A percentile compares a stretch with the other conserved stretches of the same genome.
Conservation (phyloP, 2,113 vertebrate genomes). For the Myrmophylax atrothorax region DNA sequence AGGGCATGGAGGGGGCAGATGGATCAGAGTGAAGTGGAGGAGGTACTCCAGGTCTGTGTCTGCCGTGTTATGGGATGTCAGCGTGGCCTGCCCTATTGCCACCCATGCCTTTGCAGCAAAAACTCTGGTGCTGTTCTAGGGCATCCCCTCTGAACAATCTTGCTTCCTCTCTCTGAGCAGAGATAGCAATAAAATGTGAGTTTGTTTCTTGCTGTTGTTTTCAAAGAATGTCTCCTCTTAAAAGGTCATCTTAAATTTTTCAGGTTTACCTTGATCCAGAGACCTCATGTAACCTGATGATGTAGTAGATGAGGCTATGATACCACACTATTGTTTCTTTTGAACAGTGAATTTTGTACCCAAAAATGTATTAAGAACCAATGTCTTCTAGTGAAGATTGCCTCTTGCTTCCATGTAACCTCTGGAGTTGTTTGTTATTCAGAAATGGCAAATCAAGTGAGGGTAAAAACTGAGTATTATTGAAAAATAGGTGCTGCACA, state of each 20-base stretch:
- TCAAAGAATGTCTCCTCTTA: not conserved
- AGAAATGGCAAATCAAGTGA: not conserved
- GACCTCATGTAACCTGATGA: not conserved
- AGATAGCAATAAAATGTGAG: conserved; percentile 38
- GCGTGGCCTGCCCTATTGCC: conserved; percentile 19
- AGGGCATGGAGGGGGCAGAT: conserved; percentile 14
- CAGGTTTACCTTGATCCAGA: not conserved
- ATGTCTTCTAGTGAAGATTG: not conserved
- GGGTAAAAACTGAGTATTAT: not conserved
- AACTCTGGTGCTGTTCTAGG: not conserved
- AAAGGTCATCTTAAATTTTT: not conserved
- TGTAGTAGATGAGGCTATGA: not conserved
- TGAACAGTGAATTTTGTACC: not conserved
- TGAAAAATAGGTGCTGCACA: not conserved
- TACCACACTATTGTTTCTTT: not conserved
- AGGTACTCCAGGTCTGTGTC: conserved; percentile 7
- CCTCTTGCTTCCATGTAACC: not conserved
- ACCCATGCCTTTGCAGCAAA: conserved; percentile 21
- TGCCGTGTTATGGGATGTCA: conserved; percentile 16
- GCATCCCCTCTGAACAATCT: not conserved
- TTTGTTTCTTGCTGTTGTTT: conserved; percentile 2
- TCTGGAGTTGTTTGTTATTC: not conserved
- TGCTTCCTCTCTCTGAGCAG: conserved; percentile 18
- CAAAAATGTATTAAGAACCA: not conserved
- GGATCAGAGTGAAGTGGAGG: conserved; percentile 4